phyloP scores from a whole-genome alignment of 2,888 invertebrate genomes.

The Zonitis immaculata region DNA sequence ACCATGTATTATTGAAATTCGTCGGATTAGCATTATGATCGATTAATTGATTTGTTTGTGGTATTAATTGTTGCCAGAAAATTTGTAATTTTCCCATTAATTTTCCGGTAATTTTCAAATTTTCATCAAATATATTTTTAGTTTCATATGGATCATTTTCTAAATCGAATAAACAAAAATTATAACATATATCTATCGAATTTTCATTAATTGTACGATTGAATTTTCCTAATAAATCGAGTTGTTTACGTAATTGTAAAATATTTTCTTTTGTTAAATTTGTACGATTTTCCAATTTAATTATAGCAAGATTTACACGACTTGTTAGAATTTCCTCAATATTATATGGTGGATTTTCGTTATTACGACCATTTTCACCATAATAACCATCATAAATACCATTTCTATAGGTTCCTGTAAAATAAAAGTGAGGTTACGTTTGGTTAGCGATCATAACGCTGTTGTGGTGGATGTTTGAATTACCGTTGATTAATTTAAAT shows the following conservation, averaged over 20 bases:
- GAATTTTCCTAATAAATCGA: too few species aligned
- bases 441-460: too few species aligned
- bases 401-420: slow-evolving; percentile 27
- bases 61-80: slow-evolving; percentile 28
- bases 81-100: slow-evolving; percentile 27
- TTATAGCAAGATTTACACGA: slow-evolving; percentile 32
- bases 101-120: slow-evolving; percentile 21
- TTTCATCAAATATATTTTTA: slow-evolving; percentile 30
- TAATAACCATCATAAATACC: slow-evolving; percentile 31
- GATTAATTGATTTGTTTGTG: slow-evolving; percentile 27
- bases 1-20: slow-evolving; percentile 37
- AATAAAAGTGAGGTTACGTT: too few species aligned
- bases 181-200: too few species aligned
- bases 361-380: slow-evolving; percentile 33
- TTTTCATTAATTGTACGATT: too few species aligned
- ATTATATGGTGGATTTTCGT: slow-evolving; percentile 31
- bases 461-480: too few species aligned
- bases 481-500: slow-evolving; percentile 42
- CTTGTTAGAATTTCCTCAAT: slow-evolving; percentile 31
- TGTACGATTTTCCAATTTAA: slow-evolving; percentile 17
- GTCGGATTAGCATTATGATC: slow-evolving; percentile 35
- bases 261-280: too few species aligned
- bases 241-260: too few species aligned
- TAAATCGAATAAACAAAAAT: slow-evolving; percentile 41
- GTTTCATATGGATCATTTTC: slow-evolving; percentile 42